These are phyloP conservation scores for Melinaea marsaeus DNA, from an alignment of 2,888 invertebrate genomes.

Conservation along the genomic window DNA sequence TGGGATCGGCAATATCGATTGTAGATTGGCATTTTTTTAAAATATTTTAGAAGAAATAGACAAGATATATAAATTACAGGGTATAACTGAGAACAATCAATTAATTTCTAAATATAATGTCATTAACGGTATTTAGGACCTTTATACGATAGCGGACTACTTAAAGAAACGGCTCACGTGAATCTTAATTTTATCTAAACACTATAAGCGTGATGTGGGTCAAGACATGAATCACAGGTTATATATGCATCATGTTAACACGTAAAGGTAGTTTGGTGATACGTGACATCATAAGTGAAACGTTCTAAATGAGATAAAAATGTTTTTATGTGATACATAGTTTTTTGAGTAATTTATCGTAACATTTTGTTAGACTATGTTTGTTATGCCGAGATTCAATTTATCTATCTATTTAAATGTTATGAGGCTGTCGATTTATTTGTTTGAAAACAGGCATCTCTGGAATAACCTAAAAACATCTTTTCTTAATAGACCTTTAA, in stretches of 20 bases:
- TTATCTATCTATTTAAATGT: too few relatives aligned
- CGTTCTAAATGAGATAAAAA: constrained; percentile 20
- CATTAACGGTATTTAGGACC: background rate
- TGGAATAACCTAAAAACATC: too few relatives aligned
- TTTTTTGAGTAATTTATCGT: background rate
- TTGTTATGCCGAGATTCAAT: too few relatives aligned
- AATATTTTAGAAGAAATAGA: background rate
- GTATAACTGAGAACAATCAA: background rate
- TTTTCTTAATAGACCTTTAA: too few relatives aligned
- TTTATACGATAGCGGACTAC: background rate
- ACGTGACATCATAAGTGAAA: constrained; percentile 53
- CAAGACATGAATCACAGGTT: constrained; percentile 59
- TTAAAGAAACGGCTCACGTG: constrained; percentile 9
- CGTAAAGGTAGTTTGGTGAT: constrained; percentile 46
- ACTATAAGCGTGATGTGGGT: constrained; percentile 52
- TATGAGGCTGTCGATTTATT: too few relatives aligned
- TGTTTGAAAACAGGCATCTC: too few relatives aligned
- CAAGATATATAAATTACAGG: background rate
- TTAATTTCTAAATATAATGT: background rate
- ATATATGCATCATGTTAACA: constrained; percentile 37
- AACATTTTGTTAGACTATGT: background rate
- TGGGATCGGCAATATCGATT: background rate
- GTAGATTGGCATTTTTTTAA: background rate
- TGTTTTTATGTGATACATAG: constrained; percentile 6
- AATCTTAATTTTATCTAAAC: constrained; percentile 26